These are phyloP conservation scores for Drosophila nigromelanica DNA, from an alignment of 1,140 invertebrate species.

Conservation along the genomic window DNA sequence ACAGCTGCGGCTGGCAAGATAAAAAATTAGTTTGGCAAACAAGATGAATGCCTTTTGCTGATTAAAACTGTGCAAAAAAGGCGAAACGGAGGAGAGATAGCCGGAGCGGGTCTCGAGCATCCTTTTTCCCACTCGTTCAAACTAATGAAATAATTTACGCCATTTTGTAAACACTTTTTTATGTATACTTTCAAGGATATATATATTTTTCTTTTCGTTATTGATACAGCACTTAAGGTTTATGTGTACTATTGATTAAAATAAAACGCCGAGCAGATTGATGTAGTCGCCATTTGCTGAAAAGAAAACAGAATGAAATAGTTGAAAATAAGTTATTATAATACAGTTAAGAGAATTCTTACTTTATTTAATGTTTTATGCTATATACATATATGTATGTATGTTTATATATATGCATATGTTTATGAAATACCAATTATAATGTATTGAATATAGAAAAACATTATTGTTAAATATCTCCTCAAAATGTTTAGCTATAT, in stretches of 20 bases:
- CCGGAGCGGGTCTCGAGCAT: slow-evolving; percentile 12
- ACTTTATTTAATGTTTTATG: too few relatives aligned
- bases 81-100: slow-evolving; percentile 6
- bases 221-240: slow-evolving; percentile 2
- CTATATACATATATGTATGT: too few relatives aligned
- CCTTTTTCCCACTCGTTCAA: slow-evolving; percentile 2
- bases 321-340: neutral
- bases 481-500: too few relatives aligned
- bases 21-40: slow-evolving; percentile 83
- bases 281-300: neutral
- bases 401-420: too few relatives aligned
- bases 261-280: neutral
- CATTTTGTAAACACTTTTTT: slow-evolving; percentile 18
- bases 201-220: neutral
- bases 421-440: too few relatives aligned
- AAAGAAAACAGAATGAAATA: neutral
- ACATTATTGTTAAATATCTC: too few relatives aligned
- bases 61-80: slow-evolving; percentile 68
- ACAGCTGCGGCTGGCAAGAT: slow-evolving; percentile 67
- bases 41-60: slow-evolving; percentile 83
- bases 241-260: slow-evolving; percentile 4
- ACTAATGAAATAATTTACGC: slow-evolving; percentile 55
- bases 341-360: neutral
- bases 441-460: too few relatives aligned
- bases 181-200: slow-evolving; percentile 8